These are phyloP conservation scores for Nephila pilipes DNA, from an alignment of 1,140 invertebrate species.

Conservation along the genomic window DNA sequence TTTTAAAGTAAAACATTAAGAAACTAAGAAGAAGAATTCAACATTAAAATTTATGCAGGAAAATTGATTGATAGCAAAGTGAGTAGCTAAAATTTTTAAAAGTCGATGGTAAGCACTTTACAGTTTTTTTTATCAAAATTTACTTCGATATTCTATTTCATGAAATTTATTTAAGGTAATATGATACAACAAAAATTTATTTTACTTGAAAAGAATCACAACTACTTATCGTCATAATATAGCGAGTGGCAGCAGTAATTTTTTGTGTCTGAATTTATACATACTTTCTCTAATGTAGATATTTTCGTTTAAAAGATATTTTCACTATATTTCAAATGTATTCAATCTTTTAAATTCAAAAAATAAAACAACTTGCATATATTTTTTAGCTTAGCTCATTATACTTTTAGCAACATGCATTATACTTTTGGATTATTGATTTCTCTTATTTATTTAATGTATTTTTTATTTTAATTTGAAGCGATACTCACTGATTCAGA, in stretches of 20 bases:
- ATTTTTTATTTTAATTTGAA: no score
- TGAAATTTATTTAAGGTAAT: not conserved
- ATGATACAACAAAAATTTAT: not conserved
- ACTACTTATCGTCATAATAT: not conserved
- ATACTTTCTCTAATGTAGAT: not conserved
- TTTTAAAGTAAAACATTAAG: slow-evolving; percentile 11
- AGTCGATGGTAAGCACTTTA: not conserved
- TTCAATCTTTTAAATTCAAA: no score
- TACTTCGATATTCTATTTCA: not conserved
- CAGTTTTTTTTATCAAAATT: not conserved
- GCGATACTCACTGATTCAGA: no score
- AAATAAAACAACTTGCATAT: no score
- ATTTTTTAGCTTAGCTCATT: no score
- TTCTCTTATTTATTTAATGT: no score
- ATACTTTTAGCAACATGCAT: no score
- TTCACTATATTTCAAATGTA: no score
- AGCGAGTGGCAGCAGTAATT: not conserved
- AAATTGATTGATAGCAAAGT: not conserved
- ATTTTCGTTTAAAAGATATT: not conserved
- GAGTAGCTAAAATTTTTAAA: not conserved
- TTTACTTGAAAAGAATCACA: not conserved
- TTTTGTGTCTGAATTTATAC: not conserved
- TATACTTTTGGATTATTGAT: no score
- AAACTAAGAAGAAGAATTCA: not conserved
- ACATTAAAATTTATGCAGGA: not conserved